phyloP scores from a whole-genome alignment of 2,888 invertebrate genomes.

The Lamellibrachia columna region DNA sequence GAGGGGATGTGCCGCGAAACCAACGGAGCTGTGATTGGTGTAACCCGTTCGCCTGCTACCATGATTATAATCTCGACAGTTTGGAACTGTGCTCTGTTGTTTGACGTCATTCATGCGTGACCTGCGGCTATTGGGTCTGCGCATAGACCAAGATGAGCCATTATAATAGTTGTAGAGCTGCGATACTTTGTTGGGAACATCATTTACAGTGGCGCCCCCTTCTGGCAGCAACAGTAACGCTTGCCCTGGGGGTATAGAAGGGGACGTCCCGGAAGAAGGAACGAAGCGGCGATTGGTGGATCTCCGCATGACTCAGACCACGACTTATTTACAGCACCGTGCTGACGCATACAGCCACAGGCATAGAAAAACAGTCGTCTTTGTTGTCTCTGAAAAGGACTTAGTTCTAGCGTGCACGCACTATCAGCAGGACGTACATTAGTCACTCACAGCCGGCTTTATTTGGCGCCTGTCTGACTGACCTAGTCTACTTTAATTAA shows the following conservation, averaged over 20 bases:
- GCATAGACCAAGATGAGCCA: not conserved
- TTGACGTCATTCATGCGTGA: not conserved
- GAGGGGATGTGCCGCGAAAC: not conserved
- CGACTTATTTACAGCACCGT: not conserved
- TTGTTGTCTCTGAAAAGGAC: not conserved
- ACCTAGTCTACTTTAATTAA: no score
- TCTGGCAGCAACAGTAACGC: not conserved
- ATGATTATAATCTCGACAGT: not conserved
- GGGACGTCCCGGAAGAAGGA: not conserved
- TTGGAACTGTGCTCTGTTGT: not conserved
- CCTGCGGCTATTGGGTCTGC: not conserved
- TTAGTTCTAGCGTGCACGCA: not conserved
- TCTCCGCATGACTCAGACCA: not conserved
- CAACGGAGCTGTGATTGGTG: not conserved
- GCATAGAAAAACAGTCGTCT: not conserved
- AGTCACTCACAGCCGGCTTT: not conserved
- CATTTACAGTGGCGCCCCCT: not conserved
- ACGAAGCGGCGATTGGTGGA: not conserved
- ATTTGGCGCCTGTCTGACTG: not conserved
- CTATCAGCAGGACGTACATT: not conserved
- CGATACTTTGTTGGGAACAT: not conserved
- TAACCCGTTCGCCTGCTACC: not conserved
- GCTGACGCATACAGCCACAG: not conserved
- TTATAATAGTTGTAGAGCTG: not conserved
- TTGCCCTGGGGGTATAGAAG: not conserved